These are phyloP conservation scores for Mesocentrotus franciscanus DNA, from an alignment of 53 echinoderm and acorn worm genomes.

Conservation along the genomic window DNA sequence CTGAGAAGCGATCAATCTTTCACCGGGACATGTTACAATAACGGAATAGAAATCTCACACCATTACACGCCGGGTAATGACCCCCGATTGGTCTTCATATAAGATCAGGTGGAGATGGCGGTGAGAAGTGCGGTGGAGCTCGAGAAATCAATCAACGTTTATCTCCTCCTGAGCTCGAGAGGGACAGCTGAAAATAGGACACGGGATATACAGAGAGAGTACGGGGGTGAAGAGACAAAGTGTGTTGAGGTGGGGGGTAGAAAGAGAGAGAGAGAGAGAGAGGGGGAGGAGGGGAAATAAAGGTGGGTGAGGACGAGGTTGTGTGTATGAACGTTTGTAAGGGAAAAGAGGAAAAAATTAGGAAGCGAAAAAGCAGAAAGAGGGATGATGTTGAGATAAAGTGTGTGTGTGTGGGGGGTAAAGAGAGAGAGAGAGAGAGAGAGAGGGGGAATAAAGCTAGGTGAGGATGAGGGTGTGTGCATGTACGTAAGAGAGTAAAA, in stretches of 20 bases:
- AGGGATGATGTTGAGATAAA: background rate
- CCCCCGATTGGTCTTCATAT: background rate
- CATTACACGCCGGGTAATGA: background rate
- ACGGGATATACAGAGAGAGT: background rate
- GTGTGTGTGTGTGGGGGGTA: background rate
- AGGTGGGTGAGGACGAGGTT: too few species aligned
- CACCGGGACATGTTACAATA: background rate
- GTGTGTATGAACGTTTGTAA: too few species aligned
- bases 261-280: background rate
- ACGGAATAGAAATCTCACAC: constrained; percentile 3
- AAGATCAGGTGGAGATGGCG: background rate
- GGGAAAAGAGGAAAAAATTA: too few species aligned
- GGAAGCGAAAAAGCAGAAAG: too few species aligned
- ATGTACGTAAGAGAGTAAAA: background rate
- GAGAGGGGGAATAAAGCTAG: too few species aligned
- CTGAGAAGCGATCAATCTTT: constrained; percentile 15
- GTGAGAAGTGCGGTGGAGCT: background rate
- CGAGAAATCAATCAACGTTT: background rate
- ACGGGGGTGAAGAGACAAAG: background rate
- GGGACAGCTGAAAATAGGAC: background rate
- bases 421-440: background rate
- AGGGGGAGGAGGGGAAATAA: background rate
- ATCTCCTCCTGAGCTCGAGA: background rate
- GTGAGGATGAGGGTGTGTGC: too few species aligned
- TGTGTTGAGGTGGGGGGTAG: background rate